Percentiles rank a stretch among this genome's conserved stretches.
Evolutionary conservation across 2,888 invertebrate genomes (phyloP).

Genomic region (Mythimna albipuncta): DNA sequence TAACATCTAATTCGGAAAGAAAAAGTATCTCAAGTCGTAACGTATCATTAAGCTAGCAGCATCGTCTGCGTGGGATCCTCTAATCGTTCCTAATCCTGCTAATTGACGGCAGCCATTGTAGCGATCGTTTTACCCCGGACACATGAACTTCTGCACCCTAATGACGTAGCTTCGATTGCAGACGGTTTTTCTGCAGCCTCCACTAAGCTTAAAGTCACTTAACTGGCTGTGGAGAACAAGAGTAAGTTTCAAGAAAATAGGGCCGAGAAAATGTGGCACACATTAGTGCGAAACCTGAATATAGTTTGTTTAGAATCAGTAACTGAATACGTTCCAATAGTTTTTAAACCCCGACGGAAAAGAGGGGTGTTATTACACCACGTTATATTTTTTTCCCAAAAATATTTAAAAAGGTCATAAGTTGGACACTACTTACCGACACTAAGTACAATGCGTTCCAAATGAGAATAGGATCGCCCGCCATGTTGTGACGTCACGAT

Average conservation of each 20-base stretch:
- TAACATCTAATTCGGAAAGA: not conserved
- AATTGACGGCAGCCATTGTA: conserved; percentile 48
- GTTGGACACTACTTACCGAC: no score
- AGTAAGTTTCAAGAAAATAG: not conserved
- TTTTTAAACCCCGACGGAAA: no score
- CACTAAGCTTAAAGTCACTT: conserved; percentile 13
- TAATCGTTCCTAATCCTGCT: conserved; percentile 53
- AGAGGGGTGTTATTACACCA: no score
- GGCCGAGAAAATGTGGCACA: no score
- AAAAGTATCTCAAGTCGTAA: not conserved
- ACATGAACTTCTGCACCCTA: conserved; percentile 20
- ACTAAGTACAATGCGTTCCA: no score
- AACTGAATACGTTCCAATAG: no score
- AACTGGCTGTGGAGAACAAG: not conserved
- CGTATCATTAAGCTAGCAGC: conserved; percentile 24
- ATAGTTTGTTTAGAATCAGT: no score
- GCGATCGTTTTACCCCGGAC: conserved; percentile 34
- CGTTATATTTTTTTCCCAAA: no score
- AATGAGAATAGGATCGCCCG: no score
- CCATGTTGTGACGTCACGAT: no score
- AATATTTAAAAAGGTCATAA: no score
- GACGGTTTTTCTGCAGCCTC: conserved; percentile 12
- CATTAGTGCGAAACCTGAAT: no score
- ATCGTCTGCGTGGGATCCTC: conserved; percentile 19
- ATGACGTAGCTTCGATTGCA: conserved; percentile 29